Percentiles rank a stretch among this genome's conserved stretches.
Conservation (phyloP, 2,888 invertebrate genomes). For the Platycnemis pennipes region DNA sequence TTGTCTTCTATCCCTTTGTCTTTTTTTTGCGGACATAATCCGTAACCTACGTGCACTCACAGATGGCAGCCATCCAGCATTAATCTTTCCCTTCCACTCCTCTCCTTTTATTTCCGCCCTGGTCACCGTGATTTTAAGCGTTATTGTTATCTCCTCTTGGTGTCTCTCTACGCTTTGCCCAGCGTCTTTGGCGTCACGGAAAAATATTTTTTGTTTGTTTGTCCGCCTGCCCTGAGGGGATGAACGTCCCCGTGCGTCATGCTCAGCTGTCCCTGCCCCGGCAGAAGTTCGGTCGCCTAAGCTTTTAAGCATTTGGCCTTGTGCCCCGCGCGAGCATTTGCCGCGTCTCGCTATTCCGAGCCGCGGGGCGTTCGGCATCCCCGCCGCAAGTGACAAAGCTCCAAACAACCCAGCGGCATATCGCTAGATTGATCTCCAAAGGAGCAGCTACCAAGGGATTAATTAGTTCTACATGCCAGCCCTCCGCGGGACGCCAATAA, state of each 20-base stretch:
- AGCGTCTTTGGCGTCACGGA: background rate
- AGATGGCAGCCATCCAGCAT: background rate
- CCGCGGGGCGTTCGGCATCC: constrained; percentile 14
- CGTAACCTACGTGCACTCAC: too few species aligned
- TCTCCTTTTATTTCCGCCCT: background rate
- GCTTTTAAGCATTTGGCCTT: constrained; percentile 10
- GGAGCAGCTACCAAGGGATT: background rate
- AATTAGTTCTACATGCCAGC: background rate
- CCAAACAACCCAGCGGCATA: background rate
- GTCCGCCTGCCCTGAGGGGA: background rate
- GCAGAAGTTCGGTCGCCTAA: background rate
- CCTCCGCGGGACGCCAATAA: background rate
- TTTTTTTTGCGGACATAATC: background rate
- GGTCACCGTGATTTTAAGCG: background rate
- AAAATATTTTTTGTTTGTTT: background rate
- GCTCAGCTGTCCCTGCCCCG: background rate
- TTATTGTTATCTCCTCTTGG: background rate
- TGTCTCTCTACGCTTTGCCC: background rate
- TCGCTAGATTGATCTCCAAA: background rate
- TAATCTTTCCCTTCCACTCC: background rate
- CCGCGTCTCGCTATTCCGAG: background rate
- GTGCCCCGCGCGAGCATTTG: background rate
- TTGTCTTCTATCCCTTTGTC: background rate
- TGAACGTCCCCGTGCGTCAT: background rate
- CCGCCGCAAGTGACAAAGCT: constrained; percentile 4